Evolutionary conservation across 2,888 invertebrate species (phyloP), one percentile per base, ranked within the genome.

Genomic region (Drosophila parthenogenetica): DNA sequence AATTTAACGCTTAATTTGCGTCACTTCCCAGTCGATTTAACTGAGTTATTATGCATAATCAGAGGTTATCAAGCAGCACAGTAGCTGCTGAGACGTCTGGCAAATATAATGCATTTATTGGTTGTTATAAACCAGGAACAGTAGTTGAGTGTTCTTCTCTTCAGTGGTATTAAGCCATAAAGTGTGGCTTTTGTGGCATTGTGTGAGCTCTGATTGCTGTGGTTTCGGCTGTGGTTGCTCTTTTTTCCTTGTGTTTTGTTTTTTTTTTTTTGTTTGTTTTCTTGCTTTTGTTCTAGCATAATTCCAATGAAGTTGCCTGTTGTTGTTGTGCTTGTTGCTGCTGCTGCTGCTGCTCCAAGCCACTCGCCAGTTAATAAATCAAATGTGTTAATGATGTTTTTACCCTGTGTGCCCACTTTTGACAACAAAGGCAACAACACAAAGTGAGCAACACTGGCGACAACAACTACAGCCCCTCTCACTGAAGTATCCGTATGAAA

Each of bases 381-480:
- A 92, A 84, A 91, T 89, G 89, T 90, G 91, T 92, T 92, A 92
- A 92, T 92, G 92, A 92, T 92, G 92, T 91, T 92, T 88, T 87
- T 89, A 90, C 90, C 91, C 82, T 73, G 71, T 79, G 82, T 87
- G 82, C 87, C 84, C 88, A 85, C 84, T 77, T 85, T 79, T 81
- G 84, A 81, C 87, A 84, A 82, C 88, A 76, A 87, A 81, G 78
- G 78, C 76, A 80, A 70, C 64, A 79, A 61, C 61, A 35, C 60
- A 29, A 55, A 55, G 45, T 51, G 25, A 40, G 19, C 66, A 29
- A 54, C 57, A 54, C 63, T 40, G 66, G 59, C 71, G 67, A 77
- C 77, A 64, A 77, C 77, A 67, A 62, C 37, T 57, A 70, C 62
- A 49, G 57, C 51, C 66, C 59, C 57, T 53, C 55, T 48, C 60